Evolutionary conservation across 2,888 invertebrate genomes (phyloP).

Genomic region (Rhingia campestris): DNA sequence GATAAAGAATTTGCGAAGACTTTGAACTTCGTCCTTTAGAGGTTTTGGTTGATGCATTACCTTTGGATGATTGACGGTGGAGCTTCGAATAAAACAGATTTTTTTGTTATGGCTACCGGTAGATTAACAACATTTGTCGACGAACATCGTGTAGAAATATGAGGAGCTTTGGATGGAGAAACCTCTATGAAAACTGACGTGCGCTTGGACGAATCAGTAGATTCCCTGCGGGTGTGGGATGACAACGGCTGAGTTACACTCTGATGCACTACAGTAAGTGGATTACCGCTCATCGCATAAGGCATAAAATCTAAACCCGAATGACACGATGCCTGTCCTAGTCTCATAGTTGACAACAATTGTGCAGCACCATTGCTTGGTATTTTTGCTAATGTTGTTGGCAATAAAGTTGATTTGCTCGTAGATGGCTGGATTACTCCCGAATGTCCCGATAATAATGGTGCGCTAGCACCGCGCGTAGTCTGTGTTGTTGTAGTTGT

Average conservation of each 20-base stretch:
- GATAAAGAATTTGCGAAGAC: too few relatives aligned
- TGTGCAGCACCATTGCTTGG: neutral
- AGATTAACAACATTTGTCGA: too few relatives aligned
- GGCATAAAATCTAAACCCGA: neutral
- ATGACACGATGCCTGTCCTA: neutral
- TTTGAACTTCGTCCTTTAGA: neutral
- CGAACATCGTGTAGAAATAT: too few relatives aligned
- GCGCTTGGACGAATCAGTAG: neutral
- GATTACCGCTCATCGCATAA: neutral
- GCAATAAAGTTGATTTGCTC: neutral
- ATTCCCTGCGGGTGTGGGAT: neutral
- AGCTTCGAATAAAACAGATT: too few relatives aligned
- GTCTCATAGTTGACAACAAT: neutral
- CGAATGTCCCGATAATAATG: too few relatives aligned
- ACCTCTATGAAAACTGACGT: conserved; percentile 8
- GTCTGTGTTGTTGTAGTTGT: neutral
- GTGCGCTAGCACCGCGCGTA: too few relatives aligned
- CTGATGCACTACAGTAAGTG: neutral
- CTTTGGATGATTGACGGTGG: neutral
- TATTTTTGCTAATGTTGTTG: neutral
- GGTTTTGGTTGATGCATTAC: neutral
- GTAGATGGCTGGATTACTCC: neutral
- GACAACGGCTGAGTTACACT: conserved; percentile 7
- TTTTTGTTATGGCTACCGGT: too few relatives aligned
- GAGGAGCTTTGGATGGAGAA: too few relatives aligned